A percentile compares a stretch with the other conserved stretches of the same genome.
Evolutionary conservation across 2,113 vertebrate genomes (phyloP).

Genomic region (Leptocoma aspasia): DNA sequence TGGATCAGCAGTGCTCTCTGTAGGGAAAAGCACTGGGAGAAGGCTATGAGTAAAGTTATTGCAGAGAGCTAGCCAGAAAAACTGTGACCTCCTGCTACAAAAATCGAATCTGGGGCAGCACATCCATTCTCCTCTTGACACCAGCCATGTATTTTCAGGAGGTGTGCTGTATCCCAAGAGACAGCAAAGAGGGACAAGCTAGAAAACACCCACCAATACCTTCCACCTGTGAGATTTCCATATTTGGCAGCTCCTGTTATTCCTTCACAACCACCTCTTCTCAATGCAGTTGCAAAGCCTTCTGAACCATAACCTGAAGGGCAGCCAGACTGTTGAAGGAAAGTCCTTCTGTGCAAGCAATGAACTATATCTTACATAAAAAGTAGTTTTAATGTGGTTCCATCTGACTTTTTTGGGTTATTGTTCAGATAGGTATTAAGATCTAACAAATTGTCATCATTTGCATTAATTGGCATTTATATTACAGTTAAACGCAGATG

Average conservation of each 20-base stretch:
- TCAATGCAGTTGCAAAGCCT: slow-evolving; percentile 29
- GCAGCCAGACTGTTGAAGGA: slow-evolving; percentile 18
- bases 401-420: not conserved
- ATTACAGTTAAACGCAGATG: not conserved
- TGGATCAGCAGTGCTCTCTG: not conserved
- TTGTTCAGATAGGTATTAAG: slow-evolving; percentile 24
- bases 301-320: slow-evolving; percentile 13
- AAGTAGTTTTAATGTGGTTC: not conserved
- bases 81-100: not conserved
- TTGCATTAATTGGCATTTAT: slow-evolving; percentile 43
- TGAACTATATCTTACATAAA: not conserved
- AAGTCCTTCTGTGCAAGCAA: not conserved
- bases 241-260: not conserved
- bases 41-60: not conserved
- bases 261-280: slow-evolving; percentile 8
- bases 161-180: not conserved
- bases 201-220: not conserved
- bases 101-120: not conserved
- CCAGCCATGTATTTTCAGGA: not conserved
- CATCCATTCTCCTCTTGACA: not conserved
- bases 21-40: not conserved
- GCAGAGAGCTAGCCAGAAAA: not conserved
- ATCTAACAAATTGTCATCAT: not conserved
- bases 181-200: not conserved
- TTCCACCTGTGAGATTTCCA: slow-evolving; percentile 22